Base-by-base conservation (phyloP, 1,140 invertebrate genomes). In the Halyomorpha halys region DNA sequence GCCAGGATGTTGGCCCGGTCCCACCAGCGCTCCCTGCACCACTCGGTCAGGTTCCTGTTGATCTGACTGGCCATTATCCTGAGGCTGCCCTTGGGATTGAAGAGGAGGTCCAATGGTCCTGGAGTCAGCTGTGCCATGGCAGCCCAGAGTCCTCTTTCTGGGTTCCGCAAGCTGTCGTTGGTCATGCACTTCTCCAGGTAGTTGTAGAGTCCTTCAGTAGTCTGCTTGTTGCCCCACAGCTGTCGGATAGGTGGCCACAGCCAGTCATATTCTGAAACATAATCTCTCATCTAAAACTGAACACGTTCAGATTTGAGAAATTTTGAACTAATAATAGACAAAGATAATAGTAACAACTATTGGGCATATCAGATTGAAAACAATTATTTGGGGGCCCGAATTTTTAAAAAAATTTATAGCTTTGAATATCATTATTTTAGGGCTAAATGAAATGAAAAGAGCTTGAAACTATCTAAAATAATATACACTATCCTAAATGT, bases 41-140 rank as follows among this genome's bases (percentile, higher is more conserved):
- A 84, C 30, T 73, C 73, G 0, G 85, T 88, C 0, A 89, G 76
- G 69, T 85, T 80, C 49, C 79, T 74, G 72, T 89, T 89, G 14
- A 86, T 80, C 0, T 73, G 74, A 68, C 89, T 80, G 0, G 88
- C 87, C 71, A 89, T 79, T 21, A 81, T 78, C 19, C 87, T 74
- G 18, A 91, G 72, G 11, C 85, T 86, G 9, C 82, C 61, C 23
- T 78, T 75, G 6, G 78, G 71, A 47, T 79, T 75, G 54, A 89
- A 79, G 11, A 89, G 74, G 45, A 89, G 77, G 64, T 88, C 86
- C 44, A 85, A 73, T 0, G 84, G 77, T 18, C 78, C 79, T 1
- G 87, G 87, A 0, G 89, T 91, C 27, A 89, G 78, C 74, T 91
- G 86, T 0, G 86, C 86, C 89, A 90, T 90, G 1, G 85, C 81